Conservation (phyloP, 2,888 invertebrate species). For the Stegophylla sp. region DNA sequence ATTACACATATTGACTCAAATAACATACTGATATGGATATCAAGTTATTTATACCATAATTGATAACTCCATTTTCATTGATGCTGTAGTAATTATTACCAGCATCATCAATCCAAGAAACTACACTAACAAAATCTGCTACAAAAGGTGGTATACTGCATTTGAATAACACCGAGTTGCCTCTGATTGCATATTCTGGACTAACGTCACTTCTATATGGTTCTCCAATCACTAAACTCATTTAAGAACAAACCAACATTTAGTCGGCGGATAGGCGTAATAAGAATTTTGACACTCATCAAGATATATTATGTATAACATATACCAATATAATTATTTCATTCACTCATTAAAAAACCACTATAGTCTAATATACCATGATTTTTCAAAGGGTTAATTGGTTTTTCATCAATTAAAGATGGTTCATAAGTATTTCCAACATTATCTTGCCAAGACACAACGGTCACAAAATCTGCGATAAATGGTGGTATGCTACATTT, state of each 20-base stretch:
- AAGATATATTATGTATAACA: slow-evolving; percentile 10
- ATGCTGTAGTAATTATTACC: slow-evolving; percentile 75
- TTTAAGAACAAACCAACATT: neutral
- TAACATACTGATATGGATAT: neutral
- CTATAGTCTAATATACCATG: slow-evolving; percentile 18
- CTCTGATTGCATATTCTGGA: slow-evolving; percentile 85
- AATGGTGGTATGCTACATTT: slow-evolving; percentile 91
- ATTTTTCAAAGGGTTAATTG: neutral
- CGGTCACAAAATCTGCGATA: slow-evolving; percentile 88
- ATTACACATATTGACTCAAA: slow-evolving; percentile 8
- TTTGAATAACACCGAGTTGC: slow-evolving; percentile 86
- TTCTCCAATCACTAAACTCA: slow-evolving; percentile 38
- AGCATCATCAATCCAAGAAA: slow-evolving; percentile 85
- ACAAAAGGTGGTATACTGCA: slow-evolving; percentile 92
- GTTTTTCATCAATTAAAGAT: slow-evolving; percentile 17
- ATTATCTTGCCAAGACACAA: slow-evolving; percentile 64
- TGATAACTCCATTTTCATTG: slow-evolving; percentile 35
- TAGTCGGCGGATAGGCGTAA: slow-evolving; percentile 11
- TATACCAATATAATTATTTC: neutral
- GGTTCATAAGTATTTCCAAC: slow-evolving; percentile 48
- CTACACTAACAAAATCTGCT: slow-evolving; percentile 86
- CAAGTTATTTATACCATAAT: slow-evolving; percentile 28
- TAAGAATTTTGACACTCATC: neutral
- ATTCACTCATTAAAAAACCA: neutral
- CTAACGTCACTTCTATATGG: slow-evolving; percentile 49